Conservation (phyloP, 2,797 vertebrate genomes). For the Onychomys leucogaster region DNA sequence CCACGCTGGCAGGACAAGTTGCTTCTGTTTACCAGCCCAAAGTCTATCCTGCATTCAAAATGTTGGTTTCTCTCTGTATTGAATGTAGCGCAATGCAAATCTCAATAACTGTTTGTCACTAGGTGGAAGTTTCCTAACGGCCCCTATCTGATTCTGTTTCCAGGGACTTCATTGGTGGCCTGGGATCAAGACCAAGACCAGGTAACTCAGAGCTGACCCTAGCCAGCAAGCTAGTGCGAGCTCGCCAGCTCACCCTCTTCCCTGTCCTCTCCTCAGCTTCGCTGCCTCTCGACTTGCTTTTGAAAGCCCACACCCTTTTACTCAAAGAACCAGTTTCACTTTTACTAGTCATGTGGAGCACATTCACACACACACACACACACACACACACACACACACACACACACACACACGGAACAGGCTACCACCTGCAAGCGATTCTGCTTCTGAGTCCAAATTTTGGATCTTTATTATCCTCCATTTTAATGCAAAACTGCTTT, state of each 20-base stretch:
- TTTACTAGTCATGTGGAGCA: not conserved
- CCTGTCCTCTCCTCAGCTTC: conserved; percentile 84
- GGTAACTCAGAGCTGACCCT: conserved; percentile 84
- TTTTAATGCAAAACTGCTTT: not conserved
- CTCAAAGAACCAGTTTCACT: not conserved
- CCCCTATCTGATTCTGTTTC: conserved; percentile 12
- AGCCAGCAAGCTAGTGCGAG: conserved; percentile 1
- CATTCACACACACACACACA: not conserved
- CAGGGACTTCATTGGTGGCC: conserved; percentile 81
- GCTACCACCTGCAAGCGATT: not conserved
- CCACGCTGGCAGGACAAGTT: rapidly evolving
- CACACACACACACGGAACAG: not conserved
- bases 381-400: not conserved
- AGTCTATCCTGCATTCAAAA: not conserved
- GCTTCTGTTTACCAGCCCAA: not conserved
- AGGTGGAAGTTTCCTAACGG: conserved; percentile 31
- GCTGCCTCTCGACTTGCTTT: conserved; percentile 82
- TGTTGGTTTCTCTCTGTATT: not conserved
- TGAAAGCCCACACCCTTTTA: conserved; percentile 72
- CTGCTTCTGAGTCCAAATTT: not conserved
- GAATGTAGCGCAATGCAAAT: not conserved
- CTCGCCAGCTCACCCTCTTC: conserved; percentile 61
- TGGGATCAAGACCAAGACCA: conserved; percentile 89
- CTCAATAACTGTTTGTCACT: not conserved
- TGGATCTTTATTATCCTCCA: not conserved